phyloP scores from a whole-genome alignment of 2,113 vertebrate species.

The Rutilus rutilus region DNA sequence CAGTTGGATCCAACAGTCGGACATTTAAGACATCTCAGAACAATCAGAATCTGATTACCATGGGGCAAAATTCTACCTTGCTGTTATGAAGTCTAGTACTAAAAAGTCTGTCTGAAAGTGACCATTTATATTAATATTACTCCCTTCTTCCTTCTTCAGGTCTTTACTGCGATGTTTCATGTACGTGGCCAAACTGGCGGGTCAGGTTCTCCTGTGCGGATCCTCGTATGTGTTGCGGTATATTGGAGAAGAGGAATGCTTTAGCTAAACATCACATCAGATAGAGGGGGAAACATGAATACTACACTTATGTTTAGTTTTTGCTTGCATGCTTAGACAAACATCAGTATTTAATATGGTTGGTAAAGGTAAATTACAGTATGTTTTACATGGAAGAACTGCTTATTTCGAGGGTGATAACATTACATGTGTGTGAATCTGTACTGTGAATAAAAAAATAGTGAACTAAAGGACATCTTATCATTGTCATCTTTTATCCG shows the following conservation, averaged over 20 bases:
- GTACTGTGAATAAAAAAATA: not conserved
- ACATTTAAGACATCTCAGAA: not conserved
- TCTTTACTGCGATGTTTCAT: slow-evolving; percentile 74
- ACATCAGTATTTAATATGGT: not conserved
- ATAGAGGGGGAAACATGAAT: not conserved
- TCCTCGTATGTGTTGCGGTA: slow-evolving; percentile 73
- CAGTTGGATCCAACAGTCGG: not conserved
- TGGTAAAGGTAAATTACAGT: not conserved
- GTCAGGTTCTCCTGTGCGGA: slow-evolving; percentile 77
- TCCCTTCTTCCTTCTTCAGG: slow-evolving; percentile 62
- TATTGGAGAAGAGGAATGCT: slow-evolving; percentile 68
- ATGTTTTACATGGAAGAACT: not conserved
- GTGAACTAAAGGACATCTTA: not conserved
- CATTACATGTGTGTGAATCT: not conserved
- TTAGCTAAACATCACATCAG: not conserved
- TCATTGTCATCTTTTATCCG: not conserved
- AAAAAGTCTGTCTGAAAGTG: not conserved
- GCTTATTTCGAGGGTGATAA: not conserved
- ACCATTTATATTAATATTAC: not conserved
- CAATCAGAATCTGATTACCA: not conserved
- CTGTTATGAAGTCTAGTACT: not conserved
- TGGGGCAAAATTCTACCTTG: not conserved
- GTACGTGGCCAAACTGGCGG: slow-evolving; percentile 71
- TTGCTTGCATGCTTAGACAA: not conserved
- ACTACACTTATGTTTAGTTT: not conserved